Evolutionary conservation across 2,113 vertebrate species (phyloP).

Genomic region (Atrichornis clamosus): DNA sequence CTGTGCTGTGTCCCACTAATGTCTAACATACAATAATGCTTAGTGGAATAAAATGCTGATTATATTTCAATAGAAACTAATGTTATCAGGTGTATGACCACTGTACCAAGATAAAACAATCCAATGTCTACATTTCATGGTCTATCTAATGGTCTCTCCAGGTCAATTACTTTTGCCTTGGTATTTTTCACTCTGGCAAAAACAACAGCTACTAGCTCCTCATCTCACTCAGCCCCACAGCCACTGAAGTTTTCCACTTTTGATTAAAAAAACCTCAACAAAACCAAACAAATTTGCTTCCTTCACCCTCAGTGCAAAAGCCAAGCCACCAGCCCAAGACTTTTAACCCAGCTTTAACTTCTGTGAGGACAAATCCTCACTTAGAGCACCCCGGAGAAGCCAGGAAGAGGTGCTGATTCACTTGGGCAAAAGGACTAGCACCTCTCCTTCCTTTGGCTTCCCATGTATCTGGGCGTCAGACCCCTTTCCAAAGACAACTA

Average conservation of each 20-base stretch:
- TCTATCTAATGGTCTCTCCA: not conserved
- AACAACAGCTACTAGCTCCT: not conserved
- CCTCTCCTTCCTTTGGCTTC: not conserved
- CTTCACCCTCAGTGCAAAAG: not conserved
- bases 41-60: slow-evolving; percentile 32
- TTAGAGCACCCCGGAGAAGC: not conserved
- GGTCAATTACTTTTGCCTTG: not conserved
- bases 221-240: not conserved
- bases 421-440: not conserved
- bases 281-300: not conserved
- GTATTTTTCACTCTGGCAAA: slow-evolving; percentile 12
- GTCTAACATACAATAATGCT: not conserved
- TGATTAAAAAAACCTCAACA: not conserved
- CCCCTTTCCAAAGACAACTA: not conserved
- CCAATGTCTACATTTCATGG: not conserved
- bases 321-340: not conserved
- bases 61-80: slow-evolving; percentile 4
- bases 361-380: not conserved
- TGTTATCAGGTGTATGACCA: slow-evolving; percentile 5
- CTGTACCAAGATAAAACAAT: slow-evolving; percentile 8
- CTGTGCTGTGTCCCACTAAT: not conserved
- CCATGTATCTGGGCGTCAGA: not conserved
- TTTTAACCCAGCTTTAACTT: not conserved
- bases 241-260: not conserved
- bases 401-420: not conserved